Percentiles rank a stretch among this genome's conserved stretches.
Evolutionary conservation across 2,797 vertebrate genomes (phyloP).

Genomic region (Alfaro cultratus): DNA sequence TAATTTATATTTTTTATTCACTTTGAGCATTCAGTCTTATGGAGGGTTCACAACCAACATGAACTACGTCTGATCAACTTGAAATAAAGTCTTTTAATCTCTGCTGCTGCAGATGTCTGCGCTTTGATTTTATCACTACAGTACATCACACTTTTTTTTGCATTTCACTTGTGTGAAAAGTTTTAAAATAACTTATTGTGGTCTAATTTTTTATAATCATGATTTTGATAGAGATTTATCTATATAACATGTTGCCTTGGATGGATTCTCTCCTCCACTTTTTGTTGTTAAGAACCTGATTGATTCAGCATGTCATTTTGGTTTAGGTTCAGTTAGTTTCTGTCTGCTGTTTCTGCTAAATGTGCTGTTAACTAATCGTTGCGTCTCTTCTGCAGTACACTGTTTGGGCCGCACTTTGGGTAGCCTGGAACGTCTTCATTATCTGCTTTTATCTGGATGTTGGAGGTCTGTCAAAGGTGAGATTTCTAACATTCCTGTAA

Average conservation of each 20-base stretch:
- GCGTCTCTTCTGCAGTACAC: conserved; percentile 81
- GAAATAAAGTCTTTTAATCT: not conserved
- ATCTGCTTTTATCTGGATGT: conserved; percentile 95
- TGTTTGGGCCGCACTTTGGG: conserved; percentile 90
- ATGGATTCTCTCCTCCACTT: conserved; percentile 3
- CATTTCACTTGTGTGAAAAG: not conserved
- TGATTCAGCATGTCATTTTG: conserved; percentile 16
- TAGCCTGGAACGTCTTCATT: conserved; percentile 94
- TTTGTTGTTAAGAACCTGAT: conserved; percentile 10
- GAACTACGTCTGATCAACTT: not conserved
- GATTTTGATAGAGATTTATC: not conserved
- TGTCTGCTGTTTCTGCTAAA: not conserved
- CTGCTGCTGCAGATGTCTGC: not conserved
- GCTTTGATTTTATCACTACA: not conserved
- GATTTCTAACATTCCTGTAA: conserved; percentile 26
- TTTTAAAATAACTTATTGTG: not conserved
- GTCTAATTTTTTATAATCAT: not conserved
- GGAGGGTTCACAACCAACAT: not conserved
- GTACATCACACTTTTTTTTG: not conserved
- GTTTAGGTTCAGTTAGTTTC: conserved; percentile 22
- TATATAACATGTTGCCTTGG: not conserved
- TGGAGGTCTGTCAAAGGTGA: conserved; percentile 92
- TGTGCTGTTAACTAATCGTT: conserved; percentile 32
- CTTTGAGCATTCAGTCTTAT: not conserved
- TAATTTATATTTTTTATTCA: not conserved